Evolutionary conservation across 2,797 vertebrate species (phyloP), one percentile per base, ranked within the genome.

Genomic region (Trematomus bernacchii): DNA sequence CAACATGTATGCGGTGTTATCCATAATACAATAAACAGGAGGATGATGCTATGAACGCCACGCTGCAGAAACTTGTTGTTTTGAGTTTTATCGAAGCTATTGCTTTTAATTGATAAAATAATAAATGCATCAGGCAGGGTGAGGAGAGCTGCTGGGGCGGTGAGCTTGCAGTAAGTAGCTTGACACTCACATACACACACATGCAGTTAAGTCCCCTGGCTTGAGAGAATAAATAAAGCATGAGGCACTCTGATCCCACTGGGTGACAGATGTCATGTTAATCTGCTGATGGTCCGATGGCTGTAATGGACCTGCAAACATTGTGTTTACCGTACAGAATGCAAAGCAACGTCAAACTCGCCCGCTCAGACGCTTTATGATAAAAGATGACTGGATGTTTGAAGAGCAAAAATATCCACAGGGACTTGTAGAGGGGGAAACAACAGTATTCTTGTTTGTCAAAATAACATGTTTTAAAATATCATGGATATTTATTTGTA

Each of bases 231-330:
- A 89, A 93, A 92, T 89, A 85, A 90, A 91, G 87, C 90, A 92
- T 67, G 89, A 88, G 85, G 79, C 85, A 70, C 78, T 66, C 87
- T 87, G 91, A 92, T 91, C 87, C 85, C 66, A 81, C 87, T 82
- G 90, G 80, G 87, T 86, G 91, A 92, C 92, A 93, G 93, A 93
- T 93, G 92, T 92, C 92, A 91, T 87, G 85, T 93, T 93, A 92
- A 94, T 93, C 92, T 91, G 86, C 83, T 90, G 89, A 90, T 90
- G 89, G 88, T 89, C 18, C 44, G 82, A 87, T 27, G 64, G 77
- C 69, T 82, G 74, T 23, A 67, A 59, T 75, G 76, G 81, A 90
- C 83, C 60, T 75, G 74, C 72, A 73, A 58, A 66, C 54, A 7
- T 60, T 85, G 73, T 88, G 71, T 52, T 37, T 62, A 51, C 54